Conservation (phyloP, 2,113 vertebrate species). For the Petaurus breviceps region DNA sequence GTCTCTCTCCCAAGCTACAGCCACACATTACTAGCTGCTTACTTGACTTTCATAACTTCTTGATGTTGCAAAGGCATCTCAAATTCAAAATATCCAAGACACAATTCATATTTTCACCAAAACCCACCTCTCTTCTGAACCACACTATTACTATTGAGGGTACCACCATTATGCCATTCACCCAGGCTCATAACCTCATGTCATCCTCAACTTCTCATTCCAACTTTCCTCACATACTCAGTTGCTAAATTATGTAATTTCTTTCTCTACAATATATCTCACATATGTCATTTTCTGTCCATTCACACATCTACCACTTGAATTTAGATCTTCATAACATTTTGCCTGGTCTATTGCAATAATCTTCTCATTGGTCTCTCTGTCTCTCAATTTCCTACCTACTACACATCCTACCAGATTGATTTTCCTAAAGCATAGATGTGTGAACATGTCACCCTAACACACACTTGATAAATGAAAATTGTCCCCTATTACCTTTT, state of each 20-base stretch:
- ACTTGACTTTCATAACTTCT: background rate
- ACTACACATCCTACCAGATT: background rate
- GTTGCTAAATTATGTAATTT: background rate
- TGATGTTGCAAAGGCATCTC: background rate
- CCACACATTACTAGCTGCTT: background rate
- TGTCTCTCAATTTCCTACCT: background rate
- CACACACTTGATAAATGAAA: background rate
- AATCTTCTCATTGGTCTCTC: background rate
- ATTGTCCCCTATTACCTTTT: background rate
- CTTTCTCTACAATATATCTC: background rate
- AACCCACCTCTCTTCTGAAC: background rate
- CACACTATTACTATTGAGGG: background rate
- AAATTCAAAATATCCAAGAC: background rate
- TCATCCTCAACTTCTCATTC: background rate
- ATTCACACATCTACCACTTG: background rate
- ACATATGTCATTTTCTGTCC: background rate
- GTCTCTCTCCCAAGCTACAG: background rate
- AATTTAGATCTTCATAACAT: background rate
- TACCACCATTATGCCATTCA: background rate
- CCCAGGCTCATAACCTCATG: background rate
- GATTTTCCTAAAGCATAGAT: background rate
- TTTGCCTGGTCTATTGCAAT: background rate
- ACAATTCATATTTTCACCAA: background rate
- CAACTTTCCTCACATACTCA: background rate
- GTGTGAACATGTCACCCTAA: background rate